phyloP scores from a whole-genome alignment of 2,113 vertebrate genomes.

The Lynx canadensis region DNA sequence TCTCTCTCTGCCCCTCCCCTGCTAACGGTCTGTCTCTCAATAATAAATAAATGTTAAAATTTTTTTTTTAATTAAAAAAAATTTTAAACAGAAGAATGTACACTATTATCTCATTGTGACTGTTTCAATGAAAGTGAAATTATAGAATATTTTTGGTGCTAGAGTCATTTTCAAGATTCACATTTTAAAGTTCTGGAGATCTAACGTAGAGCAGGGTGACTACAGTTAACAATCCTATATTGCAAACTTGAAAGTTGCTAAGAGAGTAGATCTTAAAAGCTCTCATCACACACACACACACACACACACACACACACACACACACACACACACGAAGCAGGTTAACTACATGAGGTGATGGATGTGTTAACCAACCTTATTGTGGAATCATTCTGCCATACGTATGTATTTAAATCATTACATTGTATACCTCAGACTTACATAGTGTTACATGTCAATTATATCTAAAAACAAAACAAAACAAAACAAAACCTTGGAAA shows the following conservation, averaged over 20 bases:
- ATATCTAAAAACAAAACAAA: not conserved
- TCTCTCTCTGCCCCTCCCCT: too few relatives aligned
- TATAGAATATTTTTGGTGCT: slow-evolving; percentile 26
- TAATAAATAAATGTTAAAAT: too few relatives aligned
- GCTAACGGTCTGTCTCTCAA: too few relatives aligned
- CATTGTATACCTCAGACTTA: not conserved
- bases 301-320: not conserved
- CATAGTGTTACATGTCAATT: not conserved
- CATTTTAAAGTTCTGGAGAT: not conserved
- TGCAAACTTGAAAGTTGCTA: not conserved
- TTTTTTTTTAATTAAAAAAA: not conserved
- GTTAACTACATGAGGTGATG: not conserved
- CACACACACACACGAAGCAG: not conserved
- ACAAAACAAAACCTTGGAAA: not conserved
- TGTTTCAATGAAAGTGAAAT: slow-evolving; percentile 40
- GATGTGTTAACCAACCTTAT: not conserved
- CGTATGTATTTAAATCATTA: not conserved
- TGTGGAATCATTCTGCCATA: not conserved
- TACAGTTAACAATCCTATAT: not conserved
- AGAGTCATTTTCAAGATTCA: slow-evolving; percentile 14
- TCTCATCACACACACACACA: not conserved
- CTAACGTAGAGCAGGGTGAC: not conserved
- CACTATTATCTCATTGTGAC: not conserved
- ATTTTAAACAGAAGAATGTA: not conserved
- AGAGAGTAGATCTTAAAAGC: not conserved